Base-by-base conservation (phyloP, 2,888 invertebrate species). In the Crocallis elinguaria region DNA sequence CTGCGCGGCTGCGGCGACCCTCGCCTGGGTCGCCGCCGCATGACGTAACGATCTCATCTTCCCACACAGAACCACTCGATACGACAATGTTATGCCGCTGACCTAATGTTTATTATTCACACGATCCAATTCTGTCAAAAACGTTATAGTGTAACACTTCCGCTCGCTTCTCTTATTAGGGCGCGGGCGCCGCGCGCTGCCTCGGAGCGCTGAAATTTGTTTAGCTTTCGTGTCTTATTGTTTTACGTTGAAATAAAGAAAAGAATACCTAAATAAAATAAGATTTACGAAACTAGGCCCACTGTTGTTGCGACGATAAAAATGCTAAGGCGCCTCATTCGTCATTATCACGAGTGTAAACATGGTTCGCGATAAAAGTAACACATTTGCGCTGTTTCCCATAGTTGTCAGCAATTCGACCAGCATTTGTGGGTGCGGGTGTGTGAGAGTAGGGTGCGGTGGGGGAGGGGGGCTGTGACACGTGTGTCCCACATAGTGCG, bases 401-500 rank as follows among this genome's bases (percentile, higher is more conserved):
- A 86, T 88, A 88, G 84, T 84, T 82, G 84, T 84, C 81, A 82
- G 86, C 84, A 86, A 88, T 88, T 88, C 87, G 83, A 84, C 74
- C 84, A 79, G 73, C 68, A 78, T 78, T 77, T 69, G 78, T 75
- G 71, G 72, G 74, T 77, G 77, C 69, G 77, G 68, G 45, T 60
- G 61, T 56, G 51, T 39, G 41, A 21, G 30, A 29, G 54, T 21
- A 56, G 56, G 58, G 52, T 52, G 56, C 45, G 55, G 51, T 29
- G 12, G 45, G 61, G 51, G 59, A 51, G 69, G 63, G 71, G 67
- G 73, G 62, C 62, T 68, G 69, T 72, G 86, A 84, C 89, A 90
- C 89, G 89, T 88, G 90, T 89, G 88, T 79, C 88, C 87, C 86
- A 88, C 85, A 88, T 88, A 83, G 76, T 75, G 79, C 69, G 77